Evolutionary conservation across 2,113 vertebrate genomes (phyloP).

Genomic region (Cryptomyrus ogoouensis): DNA sequence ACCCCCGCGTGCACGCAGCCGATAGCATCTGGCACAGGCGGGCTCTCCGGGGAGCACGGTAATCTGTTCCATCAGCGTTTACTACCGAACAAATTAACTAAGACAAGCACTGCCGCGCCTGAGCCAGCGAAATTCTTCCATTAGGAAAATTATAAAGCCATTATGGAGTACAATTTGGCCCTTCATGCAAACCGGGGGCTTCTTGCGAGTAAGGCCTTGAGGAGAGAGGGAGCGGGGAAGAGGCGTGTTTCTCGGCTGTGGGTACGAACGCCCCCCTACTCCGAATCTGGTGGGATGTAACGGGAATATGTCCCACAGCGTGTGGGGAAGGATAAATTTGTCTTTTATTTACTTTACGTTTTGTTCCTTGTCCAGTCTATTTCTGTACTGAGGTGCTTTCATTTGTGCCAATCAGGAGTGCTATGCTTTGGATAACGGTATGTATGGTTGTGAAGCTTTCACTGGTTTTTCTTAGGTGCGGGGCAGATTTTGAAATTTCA

Average conservation of each 20-base stretch:
- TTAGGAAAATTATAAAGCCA: conserved; percentile 56
- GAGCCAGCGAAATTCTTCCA: conserved; percentile 60
- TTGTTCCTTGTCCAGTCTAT: not conserved
- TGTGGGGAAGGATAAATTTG: not conserved
- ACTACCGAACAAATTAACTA: conserved; percentile 60
- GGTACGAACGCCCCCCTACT: not conserved
- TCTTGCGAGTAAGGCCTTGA: conserved; percentile 22
- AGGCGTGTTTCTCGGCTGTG: not conserved
- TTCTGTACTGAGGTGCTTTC: not conserved
- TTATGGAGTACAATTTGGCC: conserved; percentile 47
- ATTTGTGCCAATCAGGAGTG: not conserved
- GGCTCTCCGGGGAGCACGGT: conserved; percentile 49
- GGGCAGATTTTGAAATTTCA: not conserved
- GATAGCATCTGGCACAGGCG: conserved; percentile 50
- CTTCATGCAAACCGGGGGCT: conserved; percentile 33
- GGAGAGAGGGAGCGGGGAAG: not conserved
- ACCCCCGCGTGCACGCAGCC: conserved; percentile 35
- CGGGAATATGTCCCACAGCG: not conserved
- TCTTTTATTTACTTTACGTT: conserved; percentile 1
- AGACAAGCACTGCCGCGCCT: conserved; percentile 61
- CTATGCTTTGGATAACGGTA: not conserved
- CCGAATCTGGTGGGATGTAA: not conserved
- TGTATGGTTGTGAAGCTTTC: not conserved
- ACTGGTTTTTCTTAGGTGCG: not conserved
- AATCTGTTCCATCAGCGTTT: conserved; percentile 69